A percentile compares a stretch with the other conserved stretches of the same genome.
phyloP scores from a whole-genome alignment of 2,113 vertebrate species.

The Mystacornis crossleyi region DNA sequence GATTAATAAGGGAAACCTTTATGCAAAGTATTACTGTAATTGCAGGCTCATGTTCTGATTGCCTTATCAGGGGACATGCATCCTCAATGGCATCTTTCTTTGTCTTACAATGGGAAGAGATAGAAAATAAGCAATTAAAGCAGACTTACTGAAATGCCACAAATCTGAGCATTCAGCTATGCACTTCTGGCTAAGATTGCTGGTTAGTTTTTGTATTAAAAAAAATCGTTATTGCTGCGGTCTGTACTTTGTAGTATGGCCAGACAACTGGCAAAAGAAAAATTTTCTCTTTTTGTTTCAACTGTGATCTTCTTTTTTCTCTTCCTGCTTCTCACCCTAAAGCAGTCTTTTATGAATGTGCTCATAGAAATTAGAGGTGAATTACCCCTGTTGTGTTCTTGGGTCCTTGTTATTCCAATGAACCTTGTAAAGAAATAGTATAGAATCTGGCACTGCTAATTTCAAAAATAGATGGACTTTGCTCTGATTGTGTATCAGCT shows the following conservation, averaged over 20 bases:
- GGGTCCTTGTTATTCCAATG: not conserved
- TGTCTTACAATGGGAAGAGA: constrained; percentile 11
- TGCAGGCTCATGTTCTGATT: constrained; percentile 51
- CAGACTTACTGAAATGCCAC: not conserved
- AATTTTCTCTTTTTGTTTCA: not conserved
- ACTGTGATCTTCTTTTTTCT: not conserved
- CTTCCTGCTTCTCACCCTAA: not conserved
- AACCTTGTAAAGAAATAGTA: not conserved
- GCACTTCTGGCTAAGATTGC: not conserved
- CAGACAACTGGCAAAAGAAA: not conserved
- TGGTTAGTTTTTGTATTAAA: not conserved
- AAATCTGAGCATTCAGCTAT: not conserved
- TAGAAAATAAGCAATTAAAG: constrained; percentile 53
- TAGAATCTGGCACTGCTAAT: not conserved
- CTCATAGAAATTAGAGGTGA: not conserved
- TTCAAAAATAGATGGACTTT: not conserved
- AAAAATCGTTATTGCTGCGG: not conserved
- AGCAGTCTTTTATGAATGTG: not conserved
- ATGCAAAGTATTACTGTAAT: not conserved
- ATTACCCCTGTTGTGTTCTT: not conserved
- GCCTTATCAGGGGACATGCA: constrained; percentile 24
- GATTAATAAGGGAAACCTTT: constrained; percentile 5
- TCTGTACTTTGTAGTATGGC: not conserved
- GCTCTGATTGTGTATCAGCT: not conserved
- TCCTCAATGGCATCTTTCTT: constrained; percentile 15